phyloP scores from a whole-genome alignment of 2,888 invertebrate genomes.

The Ashinkailepas kermadecensis region DNA sequence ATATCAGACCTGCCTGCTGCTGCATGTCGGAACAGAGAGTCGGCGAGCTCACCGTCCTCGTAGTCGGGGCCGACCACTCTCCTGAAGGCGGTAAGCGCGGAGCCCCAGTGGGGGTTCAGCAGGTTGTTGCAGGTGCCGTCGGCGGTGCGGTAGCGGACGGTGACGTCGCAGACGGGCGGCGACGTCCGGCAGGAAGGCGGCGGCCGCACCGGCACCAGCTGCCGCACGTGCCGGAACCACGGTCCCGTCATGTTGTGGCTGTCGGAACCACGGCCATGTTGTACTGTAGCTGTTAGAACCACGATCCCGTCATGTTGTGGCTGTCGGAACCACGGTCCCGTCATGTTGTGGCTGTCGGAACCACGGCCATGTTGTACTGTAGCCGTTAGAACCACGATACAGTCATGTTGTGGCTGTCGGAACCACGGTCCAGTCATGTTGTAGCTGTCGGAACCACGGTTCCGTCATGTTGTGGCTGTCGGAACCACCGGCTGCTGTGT shows the following conservation, averaged over 20 bases:
- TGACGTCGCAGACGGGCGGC: background rate
- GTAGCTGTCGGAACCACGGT: too few species aligned
- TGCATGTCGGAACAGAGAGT: too few species aligned
- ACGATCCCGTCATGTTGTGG: too few species aligned
- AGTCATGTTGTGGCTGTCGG: too few species aligned
- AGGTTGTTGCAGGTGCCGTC: slow-evolving; percentile 28
- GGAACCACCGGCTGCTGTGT: too few species aligned
- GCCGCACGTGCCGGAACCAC: background rate
- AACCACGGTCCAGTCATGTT: too few species aligned
- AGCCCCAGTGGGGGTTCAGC: slow-evolving; percentile 33
- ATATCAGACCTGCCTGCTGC: too few species aligned
- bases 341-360: too few species aligned
- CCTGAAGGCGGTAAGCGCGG: slow-evolving; percentile 36
- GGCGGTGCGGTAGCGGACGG: slow-evolving; percentile 7
- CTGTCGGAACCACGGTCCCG: too few species aligned
- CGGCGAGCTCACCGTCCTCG: slow-evolving; percentile 36
- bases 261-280: background rate
- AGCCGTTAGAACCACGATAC: too few species aligned
- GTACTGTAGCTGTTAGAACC: background rate
- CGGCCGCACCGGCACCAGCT: background rate
- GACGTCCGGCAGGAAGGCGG: background rate
- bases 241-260: background rate
- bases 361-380: too few species aligned
- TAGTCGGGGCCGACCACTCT: slow-evolving; percentile 38
- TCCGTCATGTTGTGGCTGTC: too few species aligned